Conservation (phyloP, 1,140 invertebrate species). For the Tetramorium parvispinum region DNA sequence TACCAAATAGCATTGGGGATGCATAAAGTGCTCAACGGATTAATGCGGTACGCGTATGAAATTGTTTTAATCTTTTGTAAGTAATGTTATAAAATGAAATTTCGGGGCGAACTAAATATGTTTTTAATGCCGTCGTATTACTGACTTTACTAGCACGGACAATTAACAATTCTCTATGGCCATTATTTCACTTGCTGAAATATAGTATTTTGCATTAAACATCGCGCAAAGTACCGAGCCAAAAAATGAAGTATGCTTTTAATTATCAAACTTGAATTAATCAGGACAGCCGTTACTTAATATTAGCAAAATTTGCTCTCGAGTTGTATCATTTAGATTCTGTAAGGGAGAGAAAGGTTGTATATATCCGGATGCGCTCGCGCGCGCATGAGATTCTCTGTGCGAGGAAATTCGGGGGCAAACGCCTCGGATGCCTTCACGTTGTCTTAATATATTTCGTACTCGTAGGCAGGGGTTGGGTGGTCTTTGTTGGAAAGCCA, state of each 20-base stretch:
- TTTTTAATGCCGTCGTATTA: not conserved
- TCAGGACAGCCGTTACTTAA: not conserved
- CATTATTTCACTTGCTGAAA: not conserved
- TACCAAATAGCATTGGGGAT: not conserved
- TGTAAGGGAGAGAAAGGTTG: not conserved
- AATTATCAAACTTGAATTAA: not conserved
- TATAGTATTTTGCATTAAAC: not conserved
- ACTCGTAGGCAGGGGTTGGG: constrained; percentile 16
- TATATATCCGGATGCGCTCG: not conserved
- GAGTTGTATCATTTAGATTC: not conserved
- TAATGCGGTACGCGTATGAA: not conserved
- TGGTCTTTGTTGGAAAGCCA: constrained; percentile 59
- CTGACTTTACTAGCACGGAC: not conserved
- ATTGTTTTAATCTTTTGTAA: not conserved
- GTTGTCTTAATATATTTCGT: constrained; percentile 59
- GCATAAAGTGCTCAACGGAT: not conserved
- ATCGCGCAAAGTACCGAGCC: not conserved
- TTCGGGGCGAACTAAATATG: not conserved
- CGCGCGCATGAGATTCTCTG: constrained; percentile 13
- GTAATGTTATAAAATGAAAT: not conserved
- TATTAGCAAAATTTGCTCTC: constrained; percentile 11
- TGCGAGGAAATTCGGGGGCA: constrained; percentile 26
- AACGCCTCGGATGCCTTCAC: constrained; percentile 39
- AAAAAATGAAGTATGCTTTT: not conserved
- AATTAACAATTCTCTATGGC: not conserved